Percentiles rank a stretch among this genome's conserved stretches.
Conservation (phyloP, 2,113 vertebrate genomes). For the Mesembrinibis cayennensis region DNA sequence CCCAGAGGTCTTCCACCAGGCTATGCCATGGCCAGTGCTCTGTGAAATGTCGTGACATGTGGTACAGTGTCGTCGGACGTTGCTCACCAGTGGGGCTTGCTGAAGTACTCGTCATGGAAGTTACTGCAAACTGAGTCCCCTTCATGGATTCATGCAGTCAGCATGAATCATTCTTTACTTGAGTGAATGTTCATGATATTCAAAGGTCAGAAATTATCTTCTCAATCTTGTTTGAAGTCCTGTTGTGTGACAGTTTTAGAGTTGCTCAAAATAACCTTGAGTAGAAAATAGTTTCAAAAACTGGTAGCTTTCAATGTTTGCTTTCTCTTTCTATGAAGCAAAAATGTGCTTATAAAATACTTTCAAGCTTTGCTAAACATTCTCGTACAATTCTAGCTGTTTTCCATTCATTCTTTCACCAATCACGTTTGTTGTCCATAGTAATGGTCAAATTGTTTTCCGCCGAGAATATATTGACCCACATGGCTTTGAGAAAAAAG, state of each 20-base stretch:
- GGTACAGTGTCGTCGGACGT: fast-evolving
- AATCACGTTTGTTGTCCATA: not conserved
- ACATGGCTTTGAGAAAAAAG: not conserved
- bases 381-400: not conserved
- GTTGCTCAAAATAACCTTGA: not conserved
- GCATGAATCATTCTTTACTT: not conserved
- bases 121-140: not conserved
- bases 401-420: not conserved
- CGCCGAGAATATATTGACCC: not conserved
- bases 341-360: not conserved
- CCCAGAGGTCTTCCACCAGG: not conserved
- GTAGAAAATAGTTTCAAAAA: not conserved
- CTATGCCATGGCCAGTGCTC: not conserved
- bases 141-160: not conserved
- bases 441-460: not conserved
- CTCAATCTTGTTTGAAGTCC: constrained; percentile 8
- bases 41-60: not conserved
- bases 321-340: not conserved
- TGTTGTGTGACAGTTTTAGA: not conserved
- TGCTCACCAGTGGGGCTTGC: not conserved
- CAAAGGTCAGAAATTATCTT: constrained; percentile 43
- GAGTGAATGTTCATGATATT: not conserved
- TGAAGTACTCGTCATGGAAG: not conserved
- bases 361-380: not conserved
- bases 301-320: not conserved